Conservation (phyloP, 2,797 vertebrate genomes). For the Sebastes iracundus region DNA sequence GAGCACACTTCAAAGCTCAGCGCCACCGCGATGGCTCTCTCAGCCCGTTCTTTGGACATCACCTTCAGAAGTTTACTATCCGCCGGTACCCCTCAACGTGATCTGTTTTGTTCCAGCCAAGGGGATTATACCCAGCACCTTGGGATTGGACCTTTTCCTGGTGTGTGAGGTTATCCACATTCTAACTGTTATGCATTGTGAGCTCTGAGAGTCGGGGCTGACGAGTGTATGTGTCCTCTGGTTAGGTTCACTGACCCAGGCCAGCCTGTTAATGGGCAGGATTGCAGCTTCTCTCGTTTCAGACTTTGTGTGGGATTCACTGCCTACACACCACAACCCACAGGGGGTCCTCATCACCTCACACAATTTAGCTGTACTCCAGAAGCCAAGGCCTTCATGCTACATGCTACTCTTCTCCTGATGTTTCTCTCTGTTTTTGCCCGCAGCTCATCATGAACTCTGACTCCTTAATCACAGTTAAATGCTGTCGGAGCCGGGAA, state of each 20-base stretch:
- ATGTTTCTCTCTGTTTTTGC: conserved; percentile 64
- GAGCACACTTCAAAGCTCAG: conserved; percentile 77
- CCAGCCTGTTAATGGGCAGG: conserved; percentile 69
- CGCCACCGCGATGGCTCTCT: conserved; percentile 56
- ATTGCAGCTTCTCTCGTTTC: conserved; percentile 48
- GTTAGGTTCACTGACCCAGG: conserved; percentile 64
- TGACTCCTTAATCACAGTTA: conserved; percentile 82
- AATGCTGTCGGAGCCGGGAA: conserved; percentile 74
- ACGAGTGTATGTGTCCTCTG: conserved; percentile 45
- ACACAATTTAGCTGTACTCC: conserved; percentile 45
- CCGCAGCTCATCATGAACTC: conserved; percentile 77
- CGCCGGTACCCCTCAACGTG: conserved; percentile 47
- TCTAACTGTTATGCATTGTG: conserved; percentile 63
- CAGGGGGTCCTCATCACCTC: conserved; percentile 57
- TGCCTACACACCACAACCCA: conserved; percentile 59
- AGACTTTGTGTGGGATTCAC: conserved; percentile 51
- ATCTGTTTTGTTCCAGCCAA: conserved; percentile 77
- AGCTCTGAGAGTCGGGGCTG: conserved; percentile 48
- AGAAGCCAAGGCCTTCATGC: conserved; percentile 52
- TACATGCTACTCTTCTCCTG: conserved; percentile 50
- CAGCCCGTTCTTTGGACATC: conserved; percentile 67
- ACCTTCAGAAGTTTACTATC: conserved; percentile 71
- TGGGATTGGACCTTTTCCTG: conserved; percentile 65
- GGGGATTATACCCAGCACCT: conserved; percentile 64
- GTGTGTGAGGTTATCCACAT: conserved; percentile 78